Evolutionary conservation across 2,113 vertebrate genomes (phyloP), one percentile per base, ranked within the genome.

Genomic region (Rana temporaria): DNA sequence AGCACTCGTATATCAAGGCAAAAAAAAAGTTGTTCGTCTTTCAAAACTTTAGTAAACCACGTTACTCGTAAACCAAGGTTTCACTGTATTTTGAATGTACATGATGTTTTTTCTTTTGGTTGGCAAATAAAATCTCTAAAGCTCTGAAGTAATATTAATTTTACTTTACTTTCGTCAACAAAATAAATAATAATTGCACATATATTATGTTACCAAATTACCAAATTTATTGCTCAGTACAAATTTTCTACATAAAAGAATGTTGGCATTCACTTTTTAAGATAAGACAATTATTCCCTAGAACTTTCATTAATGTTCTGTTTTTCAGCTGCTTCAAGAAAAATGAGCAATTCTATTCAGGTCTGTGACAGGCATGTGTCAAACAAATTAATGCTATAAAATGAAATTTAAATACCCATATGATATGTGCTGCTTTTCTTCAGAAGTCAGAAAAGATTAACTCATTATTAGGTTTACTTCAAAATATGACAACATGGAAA

Each of bases 241-340:
- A 56, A 24, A 1, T 34, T 73, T 57, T 32, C 17, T 34, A 59
- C 26, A 73, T 73, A 73, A 74, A 14, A 60, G 53, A 57, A 57
- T 19, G 24, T 32, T 57, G 26, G 34, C 26, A 59, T 74, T 15
- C 19, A 34, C 3, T 26, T 74, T 74, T 26, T 59, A 19, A 34
- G 55, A n/a, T 74, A 59, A 74, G 19, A 59, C 71, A 74, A 74
- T 74, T 74, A 74, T 59, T 59, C 59, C 11, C 14, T 20, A 59
- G 71, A 30, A 32, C 22, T 72, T 53, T 24, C 69, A 72, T 72
- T 56, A 20, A 34, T 38, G 12, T 19, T n/a, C 32, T 60, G 11
- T 74, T 38, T 59, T 60, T 57, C 26, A 34, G 9, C 26, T 59
- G 9, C 57, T 60, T 17, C 59, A 30, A 52, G 34, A 19, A 57